Conservation (phyloP, 2,888 invertebrate genomes). For the Tuta absoluta region DNA sequence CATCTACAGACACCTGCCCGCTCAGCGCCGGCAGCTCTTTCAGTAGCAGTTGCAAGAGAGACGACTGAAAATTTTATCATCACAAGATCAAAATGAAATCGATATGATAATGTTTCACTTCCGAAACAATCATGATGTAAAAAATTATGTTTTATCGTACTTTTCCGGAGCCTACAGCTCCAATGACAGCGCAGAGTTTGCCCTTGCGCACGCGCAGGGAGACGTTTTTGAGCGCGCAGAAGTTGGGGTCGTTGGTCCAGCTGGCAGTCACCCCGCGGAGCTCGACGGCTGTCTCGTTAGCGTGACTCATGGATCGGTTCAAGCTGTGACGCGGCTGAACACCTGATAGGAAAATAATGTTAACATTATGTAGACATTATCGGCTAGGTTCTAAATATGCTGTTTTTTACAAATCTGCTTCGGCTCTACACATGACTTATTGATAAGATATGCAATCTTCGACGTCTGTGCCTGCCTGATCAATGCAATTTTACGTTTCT, state of each 20-base stretch:
- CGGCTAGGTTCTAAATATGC: too few species aligned
- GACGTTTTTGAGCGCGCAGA: conserved; percentile 79
- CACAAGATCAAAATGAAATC: conserved; percentile 27
- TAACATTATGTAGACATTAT: too few species aligned
- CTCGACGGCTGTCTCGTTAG: conserved; percentile 54
- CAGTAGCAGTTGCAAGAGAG: conserved; percentile 85
- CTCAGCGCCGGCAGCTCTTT: conserved; percentile 84
- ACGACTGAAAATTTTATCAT: conserved; percentile 67
- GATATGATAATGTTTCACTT: not conserved
- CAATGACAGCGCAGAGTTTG: conserved; percentile 85
- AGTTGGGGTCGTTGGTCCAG: conserved; percentile 77
- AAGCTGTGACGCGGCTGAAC: not conserved
- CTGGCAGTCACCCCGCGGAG: conserved; percentile 68
- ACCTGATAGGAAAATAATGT: not conserved
- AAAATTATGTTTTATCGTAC: conserved; percentile 45
- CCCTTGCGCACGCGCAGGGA: conserved; percentile 79
- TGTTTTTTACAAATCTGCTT: too few species aligned
- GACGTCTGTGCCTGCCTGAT: too few species aligned
- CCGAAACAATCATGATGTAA: not conserved
- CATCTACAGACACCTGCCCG: conserved; percentile 84
- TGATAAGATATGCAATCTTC: too few species aligned
- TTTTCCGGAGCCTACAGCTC: conserved; percentile 89
- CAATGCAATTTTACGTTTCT: too few species aligned
- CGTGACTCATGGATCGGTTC: conserved; percentile 51
- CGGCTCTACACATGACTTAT: too few species aligned